Evolutionary conservation across 2,113 vertebrate genomes (phyloP).

Genomic region (Cyanistes caeruleus): DNA sequence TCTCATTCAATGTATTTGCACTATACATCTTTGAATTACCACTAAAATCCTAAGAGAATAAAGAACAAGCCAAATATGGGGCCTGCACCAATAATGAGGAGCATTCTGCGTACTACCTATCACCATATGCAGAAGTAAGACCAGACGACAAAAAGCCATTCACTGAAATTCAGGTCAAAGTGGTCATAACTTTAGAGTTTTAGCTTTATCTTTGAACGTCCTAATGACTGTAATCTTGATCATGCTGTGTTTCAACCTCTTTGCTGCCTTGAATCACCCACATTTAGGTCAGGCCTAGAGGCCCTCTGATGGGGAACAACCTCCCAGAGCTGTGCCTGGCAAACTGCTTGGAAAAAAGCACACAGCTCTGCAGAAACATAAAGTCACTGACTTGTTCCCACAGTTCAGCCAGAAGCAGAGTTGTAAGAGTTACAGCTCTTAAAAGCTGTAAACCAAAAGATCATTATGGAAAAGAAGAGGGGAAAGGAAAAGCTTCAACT

Average conservation of each 20-base stretch:
- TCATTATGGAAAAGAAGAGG: background rate
- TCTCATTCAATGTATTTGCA: background rate
- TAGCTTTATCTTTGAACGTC: background rate
- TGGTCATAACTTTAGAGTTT: background rate
- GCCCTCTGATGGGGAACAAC: background rate
- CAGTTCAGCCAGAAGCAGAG: background rate
- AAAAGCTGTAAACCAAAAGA: background rate
- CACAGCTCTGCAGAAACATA: background rate
- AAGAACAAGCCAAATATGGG: background rate
- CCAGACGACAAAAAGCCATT: background rate
- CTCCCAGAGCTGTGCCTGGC: background rate
- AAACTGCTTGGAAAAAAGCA: background rate
- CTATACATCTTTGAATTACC: background rate
- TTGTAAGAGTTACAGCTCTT: background rate
- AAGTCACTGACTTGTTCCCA: background rate
- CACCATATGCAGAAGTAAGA: background rate
- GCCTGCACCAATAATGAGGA: background rate
- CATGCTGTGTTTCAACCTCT: constrained; percentile 26
- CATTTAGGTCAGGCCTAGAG: background rate
- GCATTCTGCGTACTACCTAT: background rate
- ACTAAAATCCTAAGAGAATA: background rate
- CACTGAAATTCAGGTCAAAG: constrained; percentile 48
- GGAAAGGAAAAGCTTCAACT: background rate
- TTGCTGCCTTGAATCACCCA: constrained; percentile 3
- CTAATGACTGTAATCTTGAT: constrained; percentile 36